These are phyloP conservation scores for Agelaius tricolor DNA, from an alignment of 2,113 vertebrate species.

Conservation along the genomic window DNA sequence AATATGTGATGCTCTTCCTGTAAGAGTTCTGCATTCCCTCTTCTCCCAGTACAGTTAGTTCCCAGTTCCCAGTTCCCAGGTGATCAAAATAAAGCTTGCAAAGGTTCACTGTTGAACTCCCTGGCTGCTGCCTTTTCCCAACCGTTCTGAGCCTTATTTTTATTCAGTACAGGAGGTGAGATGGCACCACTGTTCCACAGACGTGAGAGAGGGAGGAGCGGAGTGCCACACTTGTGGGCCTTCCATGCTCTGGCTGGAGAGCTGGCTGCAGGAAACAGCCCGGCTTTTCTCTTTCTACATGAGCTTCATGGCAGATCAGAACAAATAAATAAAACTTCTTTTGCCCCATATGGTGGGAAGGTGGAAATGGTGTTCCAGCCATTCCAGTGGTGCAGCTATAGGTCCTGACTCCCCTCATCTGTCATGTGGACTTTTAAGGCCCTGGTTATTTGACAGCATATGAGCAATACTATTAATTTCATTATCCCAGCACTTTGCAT, in stretches of 20 bases:
- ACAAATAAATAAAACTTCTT: background rate
- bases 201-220: accelerated
- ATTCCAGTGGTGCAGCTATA: too few relatives aligned
- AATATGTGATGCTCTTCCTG: background rate
- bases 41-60: background rate
- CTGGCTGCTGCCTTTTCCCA: background rate
- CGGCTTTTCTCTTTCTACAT: background rate
- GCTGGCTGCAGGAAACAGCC: background rate
- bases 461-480: background rate
- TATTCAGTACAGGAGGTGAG: background rate
- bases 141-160: background rate
- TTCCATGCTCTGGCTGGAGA: background rate
- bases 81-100: background rate
- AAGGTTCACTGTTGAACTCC: background rate
- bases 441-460: background rate
- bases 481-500: background rate
- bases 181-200: background rate
- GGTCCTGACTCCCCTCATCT: background rate
- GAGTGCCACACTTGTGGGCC: accelerated
- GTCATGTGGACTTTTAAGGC: background rate
- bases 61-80: background rate
- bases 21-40: background rate
- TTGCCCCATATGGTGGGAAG: background rate
- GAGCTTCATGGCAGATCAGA: background rate
- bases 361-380: accelerated